phyloP scores from a whole-genome alignment of 64 coral and sea anemone genomes.

The Trachythela sp. region DNA sequence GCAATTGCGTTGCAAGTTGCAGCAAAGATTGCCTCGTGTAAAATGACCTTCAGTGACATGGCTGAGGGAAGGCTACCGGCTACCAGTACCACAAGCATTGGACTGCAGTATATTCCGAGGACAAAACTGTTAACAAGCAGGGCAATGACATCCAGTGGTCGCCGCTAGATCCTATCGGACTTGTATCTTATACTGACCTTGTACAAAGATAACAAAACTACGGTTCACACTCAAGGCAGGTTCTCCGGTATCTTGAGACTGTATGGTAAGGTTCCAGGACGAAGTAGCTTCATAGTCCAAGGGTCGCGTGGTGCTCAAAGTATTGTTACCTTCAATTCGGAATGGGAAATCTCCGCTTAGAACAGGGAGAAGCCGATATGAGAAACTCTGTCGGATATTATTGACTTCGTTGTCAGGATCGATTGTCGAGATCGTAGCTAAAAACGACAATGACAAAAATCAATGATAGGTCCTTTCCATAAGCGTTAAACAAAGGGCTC shows the following conservation, averaged over 20 bases:
- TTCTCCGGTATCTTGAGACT: conserved; percentile 59
- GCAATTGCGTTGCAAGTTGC: too few relatives aligned
- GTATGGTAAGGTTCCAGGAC: conserved; percentile 42
- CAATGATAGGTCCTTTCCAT: background rate
- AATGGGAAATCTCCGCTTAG: conserved; percentile 40
- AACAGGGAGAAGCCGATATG: conserved; percentile 48
- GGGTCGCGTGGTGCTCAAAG: conserved; percentile 57
- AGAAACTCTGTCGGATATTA: conserved; percentile 50
- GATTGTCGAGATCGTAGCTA: background rate
- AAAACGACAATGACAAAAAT: background rate
- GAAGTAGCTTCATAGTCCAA: conserved; percentile 71
- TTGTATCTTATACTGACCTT: background rate
- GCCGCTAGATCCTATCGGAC: too few relatives aligned
- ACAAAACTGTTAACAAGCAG: background rate
- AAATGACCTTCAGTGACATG: too few relatives aligned
- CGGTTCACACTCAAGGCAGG: background rate
- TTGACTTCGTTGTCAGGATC: conserved; percentile 69
- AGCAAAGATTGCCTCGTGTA: too few relatives aligned
- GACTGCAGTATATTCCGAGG: too few relatives aligned
- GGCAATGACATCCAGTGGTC: too few relatives aligned
- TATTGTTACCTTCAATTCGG: conserved; percentile 26
- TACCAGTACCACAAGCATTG: too few relatives aligned
- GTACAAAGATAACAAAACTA: background rate
- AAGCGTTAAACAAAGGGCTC: too few relatives aligned
- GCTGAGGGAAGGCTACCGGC: too few relatives aligned